Percentiles rank a stretch among this genome's conserved stretches.
Evolutionary conservation across 1,140 invertebrate genomes (phyloP).

Genomic region (Papilio helenus): DNA sequence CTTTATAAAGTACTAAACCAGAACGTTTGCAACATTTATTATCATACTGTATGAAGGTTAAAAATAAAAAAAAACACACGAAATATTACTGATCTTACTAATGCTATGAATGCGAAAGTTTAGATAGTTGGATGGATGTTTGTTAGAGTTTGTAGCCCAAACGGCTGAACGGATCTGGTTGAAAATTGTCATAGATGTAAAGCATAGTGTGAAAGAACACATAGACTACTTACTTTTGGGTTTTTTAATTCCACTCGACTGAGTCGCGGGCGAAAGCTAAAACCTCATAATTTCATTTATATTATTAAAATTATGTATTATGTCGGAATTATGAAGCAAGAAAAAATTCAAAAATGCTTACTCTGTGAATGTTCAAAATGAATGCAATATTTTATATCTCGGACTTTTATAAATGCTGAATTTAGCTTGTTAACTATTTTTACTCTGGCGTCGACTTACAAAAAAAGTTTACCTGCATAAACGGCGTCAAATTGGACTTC

Average conservation of each 20-base stretch:
- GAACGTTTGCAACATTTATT: conserved; percentile 56
- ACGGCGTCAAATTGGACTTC: conserved; percentile 41
- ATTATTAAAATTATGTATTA: background rate
- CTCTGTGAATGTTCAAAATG: background rate
- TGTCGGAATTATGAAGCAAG: background rate
- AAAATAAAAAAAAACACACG: conserved; percentile 51
- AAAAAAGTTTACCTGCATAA: conserved; percentile 37
- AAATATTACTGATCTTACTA: no score
- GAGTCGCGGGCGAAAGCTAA: no score
- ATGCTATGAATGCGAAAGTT: no score
- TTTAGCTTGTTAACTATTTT: conserved; percentile 29
- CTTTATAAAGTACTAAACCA: conserved; percentile 53
- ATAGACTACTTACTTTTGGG: no score
- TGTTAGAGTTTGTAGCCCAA: no score
- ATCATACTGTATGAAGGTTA: conserved; percentile 41
- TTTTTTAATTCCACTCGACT: no score
- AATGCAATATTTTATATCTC: conserved; percentile 2
- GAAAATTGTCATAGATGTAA: no score
- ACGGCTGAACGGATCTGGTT: no score
- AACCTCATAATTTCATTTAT: background rate
- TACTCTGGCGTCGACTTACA: background rate
- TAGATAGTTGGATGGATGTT: no score
- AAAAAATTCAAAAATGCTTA: conserved; percentile 8
- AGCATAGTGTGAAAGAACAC: no score
- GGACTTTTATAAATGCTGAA: conserved; percentile 15